These are phyloP conservation scores for Rallus limicola DNA, from an alignment of 2,113 vertebrate genomes.

Conservation along the genomic window DNA sequence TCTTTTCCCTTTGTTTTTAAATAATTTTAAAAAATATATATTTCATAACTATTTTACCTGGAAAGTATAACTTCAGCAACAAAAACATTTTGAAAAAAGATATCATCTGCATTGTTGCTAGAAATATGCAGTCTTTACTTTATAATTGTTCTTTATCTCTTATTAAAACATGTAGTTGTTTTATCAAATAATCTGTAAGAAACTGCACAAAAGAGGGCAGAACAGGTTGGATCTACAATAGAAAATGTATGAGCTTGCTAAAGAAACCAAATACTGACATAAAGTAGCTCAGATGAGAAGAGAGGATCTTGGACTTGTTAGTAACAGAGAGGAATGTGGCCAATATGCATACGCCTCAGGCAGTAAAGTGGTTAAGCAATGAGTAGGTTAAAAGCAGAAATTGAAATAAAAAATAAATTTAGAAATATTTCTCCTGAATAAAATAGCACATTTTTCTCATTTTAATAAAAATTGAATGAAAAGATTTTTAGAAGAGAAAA, in stretches of 20 bases:
- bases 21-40: neutral
- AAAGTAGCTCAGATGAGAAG: neutral
- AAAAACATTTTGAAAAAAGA: neutral
- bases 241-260: neutral
- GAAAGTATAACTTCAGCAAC: neutral
- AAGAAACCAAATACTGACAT: neutral
- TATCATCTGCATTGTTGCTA: neutral
- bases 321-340: neutral
- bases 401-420: neutral
- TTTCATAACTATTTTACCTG: neutral
- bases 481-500: neutral
- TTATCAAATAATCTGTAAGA: neutral
- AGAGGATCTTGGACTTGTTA: neutral
- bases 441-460: neutral
- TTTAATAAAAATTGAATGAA: neutral
- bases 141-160: neutral
- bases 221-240: neutral
- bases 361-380: neutral
- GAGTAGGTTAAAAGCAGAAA: neutral
- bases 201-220: neutral
- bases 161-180: neutral
- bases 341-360: neutral
- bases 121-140: neutral
- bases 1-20: neutral
- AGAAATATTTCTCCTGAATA: neutral